Conservation (phyloP, 2,113 vertebrate species). For the Chlorocebus sabaeus region DNA sequence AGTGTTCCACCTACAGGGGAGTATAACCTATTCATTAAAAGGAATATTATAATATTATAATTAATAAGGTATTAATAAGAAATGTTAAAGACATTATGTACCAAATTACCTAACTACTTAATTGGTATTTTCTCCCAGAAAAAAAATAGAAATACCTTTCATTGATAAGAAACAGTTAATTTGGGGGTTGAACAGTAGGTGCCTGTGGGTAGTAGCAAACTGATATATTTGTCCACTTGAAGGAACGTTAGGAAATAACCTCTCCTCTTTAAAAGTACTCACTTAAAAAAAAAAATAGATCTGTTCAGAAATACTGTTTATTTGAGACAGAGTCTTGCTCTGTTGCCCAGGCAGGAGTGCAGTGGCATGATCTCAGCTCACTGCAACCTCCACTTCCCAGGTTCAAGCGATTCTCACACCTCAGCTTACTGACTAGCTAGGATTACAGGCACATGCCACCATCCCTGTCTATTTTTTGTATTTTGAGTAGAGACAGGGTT, state of each 20-base stretch:
- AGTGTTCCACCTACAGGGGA: background rate
- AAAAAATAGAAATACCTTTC: background rate
- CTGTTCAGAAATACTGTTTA: background rate
- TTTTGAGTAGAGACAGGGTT: too few species aligned
- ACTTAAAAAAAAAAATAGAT: conserved; percentile 2
- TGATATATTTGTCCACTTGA: background rate
- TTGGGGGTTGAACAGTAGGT: background rate
- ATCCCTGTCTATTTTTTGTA: too few species aligned
- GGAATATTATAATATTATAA: background rate
- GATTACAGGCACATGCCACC: too few species aligned
- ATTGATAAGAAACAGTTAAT: background rate
- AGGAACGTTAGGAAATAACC: background rate
- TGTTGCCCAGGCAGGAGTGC: too few species aligned
- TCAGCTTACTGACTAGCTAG: too few species aligned
- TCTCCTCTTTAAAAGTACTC: background rate
- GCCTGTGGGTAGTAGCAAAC: background rate
- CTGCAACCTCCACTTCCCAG: too few species aligned
- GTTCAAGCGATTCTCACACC: too few species aligned
- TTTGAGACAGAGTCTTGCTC: too few species aligned
- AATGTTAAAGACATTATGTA: background rate
- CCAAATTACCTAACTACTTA: background rate
- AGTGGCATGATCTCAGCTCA: too few species aligned
- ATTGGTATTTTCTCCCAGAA: background rate
- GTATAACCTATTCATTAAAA: background rate
- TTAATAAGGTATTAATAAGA: background rate